These are phyloP conservation scores for Dexiosoma caninum DNA, from an alignment of 2,888 invertebrate species.

Conservation along the genomic window DNA sequence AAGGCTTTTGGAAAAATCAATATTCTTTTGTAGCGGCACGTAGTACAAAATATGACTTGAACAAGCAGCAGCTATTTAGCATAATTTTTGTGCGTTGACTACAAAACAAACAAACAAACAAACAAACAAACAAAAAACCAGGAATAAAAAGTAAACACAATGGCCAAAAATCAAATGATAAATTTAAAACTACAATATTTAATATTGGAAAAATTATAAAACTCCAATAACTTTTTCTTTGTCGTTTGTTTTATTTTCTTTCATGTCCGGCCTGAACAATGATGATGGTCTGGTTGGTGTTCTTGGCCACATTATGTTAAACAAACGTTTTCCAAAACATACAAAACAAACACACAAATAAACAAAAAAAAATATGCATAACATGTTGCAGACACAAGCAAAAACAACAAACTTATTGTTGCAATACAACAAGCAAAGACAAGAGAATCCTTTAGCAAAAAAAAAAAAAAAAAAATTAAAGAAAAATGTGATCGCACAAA, in stretches of 20 bases:
- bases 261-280: neutral
- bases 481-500: slow-evolving; percentile 52
- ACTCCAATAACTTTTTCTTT: slow-evolving; percentile 31
- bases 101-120: neutral
- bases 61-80: slow-evolving; percentile 64
- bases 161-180: slow-evolving; percentile 55
- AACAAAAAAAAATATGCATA: slow-evolving; percentile 57
- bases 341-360: neutral
- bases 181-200: slow-evolving; percentile 61
- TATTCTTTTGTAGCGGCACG: slow-evolving; percentile 27
- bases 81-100: slow-evolving; percentile 59
- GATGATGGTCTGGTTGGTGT: slow-evolving; percentile 2
- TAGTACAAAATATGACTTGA: slow-evolving; percentile 50
- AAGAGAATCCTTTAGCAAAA: slow-evolving; percentile 16
- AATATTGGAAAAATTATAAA: slow-evolving; percentile 58
- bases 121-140: neutral
- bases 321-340: slow-evolving; percentile 49
- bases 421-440: neutral
- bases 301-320: slow-evolving; percentile 31
- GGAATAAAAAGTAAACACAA: slow-evolving; percentile 11
- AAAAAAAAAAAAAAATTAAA: slow-evolving; percentile 13
- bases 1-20: neutral
- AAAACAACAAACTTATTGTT: slow-evolving; percentile 24
- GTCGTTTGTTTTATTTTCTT: neutral
- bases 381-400: slow-evolving; percentile 55